These are phyloP conservation scores for Neopipo cinnamomea DNA, from an alignment of 2,113 vertebrate species.

Conservation along the genomic window DNA sequence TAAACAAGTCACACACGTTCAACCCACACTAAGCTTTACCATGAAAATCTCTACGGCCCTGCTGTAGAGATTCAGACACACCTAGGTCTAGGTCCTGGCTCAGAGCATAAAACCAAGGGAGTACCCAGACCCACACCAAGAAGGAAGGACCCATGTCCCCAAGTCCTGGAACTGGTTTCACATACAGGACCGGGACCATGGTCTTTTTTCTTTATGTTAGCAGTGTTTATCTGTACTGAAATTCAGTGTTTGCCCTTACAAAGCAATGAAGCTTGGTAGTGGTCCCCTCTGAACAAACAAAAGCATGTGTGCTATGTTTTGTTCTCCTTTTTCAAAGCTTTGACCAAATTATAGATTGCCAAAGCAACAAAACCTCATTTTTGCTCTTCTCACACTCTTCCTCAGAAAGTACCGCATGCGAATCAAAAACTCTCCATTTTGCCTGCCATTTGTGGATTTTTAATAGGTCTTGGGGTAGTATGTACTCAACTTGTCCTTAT, in stretches of 20 bases:
- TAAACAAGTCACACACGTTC: not conserved
- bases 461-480: not conserved
- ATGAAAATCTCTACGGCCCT: not conserved
- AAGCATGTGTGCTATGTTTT: accelerated
- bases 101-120: not conserved
- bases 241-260: not conserved
- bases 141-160: accelerated
- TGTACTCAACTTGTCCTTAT: not conserved
- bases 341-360: not conserved
- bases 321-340: not conserved
- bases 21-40: not conserved
- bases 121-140: not conserved
- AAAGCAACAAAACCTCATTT: not conserved
- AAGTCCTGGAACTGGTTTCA: not conserved
- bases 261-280: not conserved
- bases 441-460: not conserved
- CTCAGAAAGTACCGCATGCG: not conserved
- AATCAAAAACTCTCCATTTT: not conserved
- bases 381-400: not conserved
- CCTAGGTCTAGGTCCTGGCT: not conserved
- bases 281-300: not conserved
- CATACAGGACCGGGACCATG: not conserved
- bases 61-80: not conserved
- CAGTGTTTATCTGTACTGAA: not conserved
- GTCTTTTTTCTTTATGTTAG: not conserved